phyloP scores from a whole-genome alignment of 2,797 vertebrate genomes.

The Gallirallus australis region DNA sequence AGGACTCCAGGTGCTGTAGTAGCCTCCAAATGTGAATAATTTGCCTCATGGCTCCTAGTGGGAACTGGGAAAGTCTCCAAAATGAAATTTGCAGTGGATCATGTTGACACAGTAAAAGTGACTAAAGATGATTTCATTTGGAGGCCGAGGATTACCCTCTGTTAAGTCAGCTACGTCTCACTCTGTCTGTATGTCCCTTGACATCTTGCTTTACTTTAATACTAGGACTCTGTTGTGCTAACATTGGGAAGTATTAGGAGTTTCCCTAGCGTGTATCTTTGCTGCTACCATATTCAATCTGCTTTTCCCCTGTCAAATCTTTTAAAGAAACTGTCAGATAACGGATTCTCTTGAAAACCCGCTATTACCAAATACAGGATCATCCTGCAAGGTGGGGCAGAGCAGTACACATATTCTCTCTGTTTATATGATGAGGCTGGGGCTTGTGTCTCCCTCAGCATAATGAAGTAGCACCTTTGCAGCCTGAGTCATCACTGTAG shows the following conservation, averaged over 20 bases:
- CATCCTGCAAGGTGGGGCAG: neutral
- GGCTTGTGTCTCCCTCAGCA: neutral
- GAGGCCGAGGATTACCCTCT: neutral
- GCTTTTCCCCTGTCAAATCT: neutral
- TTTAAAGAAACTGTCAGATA: neutral
- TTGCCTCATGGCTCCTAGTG: neutral
- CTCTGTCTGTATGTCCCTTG: neutral
- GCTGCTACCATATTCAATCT: neutral
- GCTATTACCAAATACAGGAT: neutral
- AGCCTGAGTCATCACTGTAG: neutral
- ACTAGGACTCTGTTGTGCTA: neutral
- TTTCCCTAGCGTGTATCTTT: neutral
- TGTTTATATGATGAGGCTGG: neutral
- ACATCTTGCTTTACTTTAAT: neutral
- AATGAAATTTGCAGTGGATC: slow-evolving; percentile 12
- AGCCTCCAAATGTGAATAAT: slow-evolving; percentile 34
- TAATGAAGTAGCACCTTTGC: neutral
- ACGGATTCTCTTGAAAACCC: neutral
- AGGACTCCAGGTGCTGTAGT: neutral
- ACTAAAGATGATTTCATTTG: neutral
- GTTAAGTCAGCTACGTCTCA: neutral
- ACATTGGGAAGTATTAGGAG: neutral
- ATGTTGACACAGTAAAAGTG: neutral
- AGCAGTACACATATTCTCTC: neutral
- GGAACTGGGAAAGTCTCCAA: slow-evolving; percentile 48